Evolutionary conservation across 2,113 vertebrate species (phyloP), one percentile per base, ranked within the genome.

Genomic region (Melanostigma gelatinosum): DNA sequence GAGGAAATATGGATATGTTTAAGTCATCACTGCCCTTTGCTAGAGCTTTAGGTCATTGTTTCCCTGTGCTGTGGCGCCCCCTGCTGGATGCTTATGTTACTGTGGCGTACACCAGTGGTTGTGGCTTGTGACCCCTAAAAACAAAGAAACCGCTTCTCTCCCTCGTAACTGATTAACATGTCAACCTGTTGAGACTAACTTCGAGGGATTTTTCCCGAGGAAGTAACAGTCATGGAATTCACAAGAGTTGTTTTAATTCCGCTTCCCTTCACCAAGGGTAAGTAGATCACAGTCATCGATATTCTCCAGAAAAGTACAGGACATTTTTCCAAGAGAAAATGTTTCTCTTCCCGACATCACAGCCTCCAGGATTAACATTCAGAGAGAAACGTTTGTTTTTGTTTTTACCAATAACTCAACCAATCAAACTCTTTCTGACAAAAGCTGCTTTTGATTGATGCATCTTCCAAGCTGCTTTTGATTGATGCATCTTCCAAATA

Each of bases 11-110:
- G 70, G 22, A 69, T 54, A 9, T 77, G 85, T 78, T 77, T 4
- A 57, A 83, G 79, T 60, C 83, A 72, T 83, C 63, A 79, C 24
- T 7, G 72, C 12, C 0, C 1, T 8, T 29, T 7, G 0, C 2
- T 0, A 9, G 8, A 46, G 18, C n/a, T 15, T 4, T 0, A 57
- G 1, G 34, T 8, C 8, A 42, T 55, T 46, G 0, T 36, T 80
- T 34, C 15, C 55, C 67, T 85, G 73, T 71, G 72, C 71, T 84
- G 60, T 64, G 75, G 46, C 70, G 22, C 89, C 86, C 72, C 79
- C 93, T 93, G 66, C 42, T 86, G 92, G 74, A 79, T 1, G 0
- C 16, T 1, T 3, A 0, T 5, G 1, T 13, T 6, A 29, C 1
- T 27, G 18, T 1, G 36, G 3, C 0, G 8, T 8, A 46, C 20